These are phyloP conservation scores for Miniopterus natalensis DNA, from an alignment of 2,113 vertebrate genomes.

Conservation along the genomic window DNA sequence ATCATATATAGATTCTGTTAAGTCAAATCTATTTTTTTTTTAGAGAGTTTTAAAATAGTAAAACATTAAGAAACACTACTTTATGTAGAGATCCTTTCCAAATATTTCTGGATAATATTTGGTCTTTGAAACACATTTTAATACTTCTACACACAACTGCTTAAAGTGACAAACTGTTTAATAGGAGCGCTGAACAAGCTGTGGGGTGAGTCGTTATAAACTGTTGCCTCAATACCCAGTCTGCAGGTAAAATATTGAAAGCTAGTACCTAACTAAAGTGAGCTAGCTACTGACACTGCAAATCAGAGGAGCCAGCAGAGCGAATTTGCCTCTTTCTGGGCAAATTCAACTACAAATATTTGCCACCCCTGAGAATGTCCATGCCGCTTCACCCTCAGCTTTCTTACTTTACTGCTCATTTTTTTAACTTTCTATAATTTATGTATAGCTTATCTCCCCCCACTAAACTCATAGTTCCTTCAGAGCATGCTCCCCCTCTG, in stretches of 20 bases:
- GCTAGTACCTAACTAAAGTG: background rate
- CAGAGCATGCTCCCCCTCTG: background rate
- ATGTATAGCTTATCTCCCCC: background rate
- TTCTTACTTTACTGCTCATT: background rate
- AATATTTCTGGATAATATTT: background rate
- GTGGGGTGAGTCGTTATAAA: background rate
- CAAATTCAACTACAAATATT: background rate
- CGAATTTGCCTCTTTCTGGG: background rate
- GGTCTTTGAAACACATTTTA: background rate
- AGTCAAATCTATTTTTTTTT: constrained; percentile 11
- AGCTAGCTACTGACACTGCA: background rate
- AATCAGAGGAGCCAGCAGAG: background rate
- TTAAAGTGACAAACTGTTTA: background rate
- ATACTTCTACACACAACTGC: background rate
- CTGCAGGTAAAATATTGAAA: background rate
- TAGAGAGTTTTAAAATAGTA: constrained; percentile 39
- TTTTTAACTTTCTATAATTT: background rate
- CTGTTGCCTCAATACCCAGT: background rate
- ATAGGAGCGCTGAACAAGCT: background rate
- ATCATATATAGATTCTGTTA: background rate
- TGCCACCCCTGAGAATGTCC: background rate
- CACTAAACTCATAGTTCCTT: background rate
- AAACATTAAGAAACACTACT: constrained; percentile 23
- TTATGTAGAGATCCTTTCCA: constrained; percentile 18
- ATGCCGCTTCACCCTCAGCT: background rate